These are phyloP conservation scores for Hemibagrus guttatus DNA, from an alignment of 2,797 vertebrate species.

Conservation along the genomic window DNA sequence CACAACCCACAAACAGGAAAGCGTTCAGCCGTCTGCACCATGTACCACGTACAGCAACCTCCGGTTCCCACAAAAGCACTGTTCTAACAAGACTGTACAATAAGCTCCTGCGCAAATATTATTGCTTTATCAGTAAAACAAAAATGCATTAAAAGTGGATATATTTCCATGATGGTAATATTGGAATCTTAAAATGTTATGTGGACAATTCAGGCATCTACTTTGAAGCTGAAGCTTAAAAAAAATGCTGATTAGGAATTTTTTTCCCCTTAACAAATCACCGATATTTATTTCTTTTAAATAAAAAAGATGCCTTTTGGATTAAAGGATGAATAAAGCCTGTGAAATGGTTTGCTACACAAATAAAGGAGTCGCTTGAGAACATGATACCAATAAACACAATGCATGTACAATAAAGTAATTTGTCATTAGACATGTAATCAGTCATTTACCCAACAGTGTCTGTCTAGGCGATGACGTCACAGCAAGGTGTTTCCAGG, in stretches of 20 bases:
- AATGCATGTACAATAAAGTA: too few species aligned
- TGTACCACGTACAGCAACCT: constrained; percentile 58
- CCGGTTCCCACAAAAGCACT: constrained; percentile 53
- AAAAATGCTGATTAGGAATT: neutral
- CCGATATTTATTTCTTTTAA: neutral
- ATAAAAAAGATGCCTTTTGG: neutral
- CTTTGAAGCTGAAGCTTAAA: neutral
- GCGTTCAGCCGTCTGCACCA: constrained; percentile 38
- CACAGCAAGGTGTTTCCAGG: neutral
- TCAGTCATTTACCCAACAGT: neutral
- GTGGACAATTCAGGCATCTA: neutral
- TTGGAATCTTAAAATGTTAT: neutral
- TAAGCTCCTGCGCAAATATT: neutral
- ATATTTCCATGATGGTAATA: neutral
- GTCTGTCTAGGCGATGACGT: neutral
- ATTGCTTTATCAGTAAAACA: neutral
- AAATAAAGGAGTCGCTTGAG: neutral
- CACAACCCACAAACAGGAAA: constrained; percentile 72
- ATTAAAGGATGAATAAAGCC: neutral
- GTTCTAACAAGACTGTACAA: neutral
- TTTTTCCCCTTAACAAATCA: neutral
- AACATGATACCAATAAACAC: neutral
- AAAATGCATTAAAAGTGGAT: neutral
- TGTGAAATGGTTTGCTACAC: too few species aligned
- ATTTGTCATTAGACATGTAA: neutral